Evolutionary conservation across 92 coral and sea anemone genomes (phyloP), one percentile per base, ranked within the genome.

Genomic region (Porites lobata): DNA sequence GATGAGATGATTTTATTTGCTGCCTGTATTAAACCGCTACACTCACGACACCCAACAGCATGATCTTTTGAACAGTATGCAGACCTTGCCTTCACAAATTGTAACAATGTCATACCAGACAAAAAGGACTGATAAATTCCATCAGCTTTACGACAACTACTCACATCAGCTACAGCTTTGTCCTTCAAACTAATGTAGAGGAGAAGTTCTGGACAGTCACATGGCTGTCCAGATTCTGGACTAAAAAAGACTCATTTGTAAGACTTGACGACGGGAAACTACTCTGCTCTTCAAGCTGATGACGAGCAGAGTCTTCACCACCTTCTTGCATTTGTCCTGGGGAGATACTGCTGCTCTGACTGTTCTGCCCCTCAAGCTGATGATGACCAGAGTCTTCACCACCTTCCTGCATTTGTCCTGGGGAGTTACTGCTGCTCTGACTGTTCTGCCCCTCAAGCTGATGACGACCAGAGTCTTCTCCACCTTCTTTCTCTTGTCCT

Each of bases 181-280:
- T 78, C 52, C 50, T 86, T 86, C 54, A 78, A 26, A 21, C 73
- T 65, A 2, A 86, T 21, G 32, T 86, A 86, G 5, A 22, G 3
- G 8, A 29, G 18, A 20, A 86, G 69, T 68, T 64, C 76, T 64
- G 90, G 85, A 86, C 85, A 86, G 90, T 86, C 90, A 69, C 18
- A 2, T 65, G 84, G 19, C 90, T 86, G 90, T 69, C 90, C 90
- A 86, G 78, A 26, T 19, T 61, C 32, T 53, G 69, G 38, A 9
- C n/a, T 78, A 86, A 69, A 69, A 78, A 78, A 86, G 84, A 69
- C 54, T 38, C 43, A 50, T 51, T 8, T 73, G 78, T n/a, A 6
- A 2, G 38, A 20, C 17, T 52, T 1, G 63, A 70, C 47, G 74
- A 32, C 32, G 74, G 74, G 26, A 9, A 69, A 8, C 51, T 38